Conservation (phyloP, 1,140 invertebrate genomes). For the Rhizoglyphus robini region DNA sequence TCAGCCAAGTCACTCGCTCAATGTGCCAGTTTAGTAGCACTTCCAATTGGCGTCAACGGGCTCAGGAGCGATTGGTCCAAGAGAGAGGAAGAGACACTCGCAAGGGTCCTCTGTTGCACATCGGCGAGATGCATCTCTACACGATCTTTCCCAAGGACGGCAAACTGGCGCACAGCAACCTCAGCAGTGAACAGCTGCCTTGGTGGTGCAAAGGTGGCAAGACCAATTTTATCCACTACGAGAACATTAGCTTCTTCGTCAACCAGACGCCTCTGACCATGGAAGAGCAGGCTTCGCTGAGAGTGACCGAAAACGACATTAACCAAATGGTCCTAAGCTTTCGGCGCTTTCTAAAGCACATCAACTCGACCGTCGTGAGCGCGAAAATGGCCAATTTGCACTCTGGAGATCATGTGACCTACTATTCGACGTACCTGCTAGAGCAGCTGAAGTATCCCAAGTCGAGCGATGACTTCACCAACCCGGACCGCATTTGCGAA, state of each 20-base stretch:
- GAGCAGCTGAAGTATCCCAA: slow-evolving; percentile 12
- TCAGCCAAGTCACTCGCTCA: not conserved
- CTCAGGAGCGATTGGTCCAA: not conserved
- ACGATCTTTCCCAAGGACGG: slow-evolving; percentile 7
- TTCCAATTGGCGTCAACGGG: not conserved
- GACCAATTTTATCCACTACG: not conserved
- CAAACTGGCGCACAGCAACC: not conserved
- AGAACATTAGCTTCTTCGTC: slow-evolving; percentile 5
- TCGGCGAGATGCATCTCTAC: slow-evolving; percentile 11
- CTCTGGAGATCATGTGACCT: not conserved
- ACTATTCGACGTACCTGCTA: not conserved
- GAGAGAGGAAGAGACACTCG: not conserved
- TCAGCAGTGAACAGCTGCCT: not conserved
- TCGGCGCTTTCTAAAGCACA: not conserved
- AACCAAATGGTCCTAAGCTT: not conserved
- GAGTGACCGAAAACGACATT: not conserved
- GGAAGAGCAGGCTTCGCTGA: not conserved
- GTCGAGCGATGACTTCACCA: not conserved
- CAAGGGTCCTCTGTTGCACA: not conserved
- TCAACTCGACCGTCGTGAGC: not conserved
- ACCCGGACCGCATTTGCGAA: not conserved
- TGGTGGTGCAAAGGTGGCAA: not conserved
- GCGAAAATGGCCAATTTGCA: not conserved
- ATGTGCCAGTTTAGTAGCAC: not conserved
- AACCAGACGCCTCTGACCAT: not conserved